Conservation (phyloP, 2,113 vertebrate genomes). For the Kryptolebias marmoratus region DNA sequence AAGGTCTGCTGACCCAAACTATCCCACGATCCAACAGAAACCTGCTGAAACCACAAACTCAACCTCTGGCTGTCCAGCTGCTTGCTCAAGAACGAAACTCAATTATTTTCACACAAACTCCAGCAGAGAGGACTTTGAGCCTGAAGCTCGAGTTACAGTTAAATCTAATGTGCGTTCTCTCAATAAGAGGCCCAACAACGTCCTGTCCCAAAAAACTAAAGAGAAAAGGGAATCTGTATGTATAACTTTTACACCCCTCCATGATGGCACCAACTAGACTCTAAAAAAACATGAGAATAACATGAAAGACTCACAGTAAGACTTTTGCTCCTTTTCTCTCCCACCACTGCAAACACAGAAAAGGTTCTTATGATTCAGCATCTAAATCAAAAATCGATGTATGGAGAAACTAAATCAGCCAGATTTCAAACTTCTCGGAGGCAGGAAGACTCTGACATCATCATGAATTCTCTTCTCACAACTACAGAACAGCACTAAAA, state of each 20-base stretch:
- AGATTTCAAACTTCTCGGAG: too few species aligned
- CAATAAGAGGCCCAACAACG: not conserved
- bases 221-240: too few species aligned
- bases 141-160: conserved; percentile 24
- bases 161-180: conserved; percentile 4
- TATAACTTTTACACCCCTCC: not conserved
- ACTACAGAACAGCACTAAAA: too few species aligned
- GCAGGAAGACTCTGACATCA: too few species aligned
- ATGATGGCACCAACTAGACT: not conserved
- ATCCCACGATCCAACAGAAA: conserved; percentile 75
- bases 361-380: too few species aligned
- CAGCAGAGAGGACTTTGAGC: conserved; percentile 39
- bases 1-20: conserved; percentile 55
- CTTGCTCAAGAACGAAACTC: conserved; percentile 43
- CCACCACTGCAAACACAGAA: too few species aligned
- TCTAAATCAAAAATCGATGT: too few species aligned
- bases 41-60: conserved; percentile 67
- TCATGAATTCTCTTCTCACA: too few species aligned
- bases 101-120: conserved; percentile 32
- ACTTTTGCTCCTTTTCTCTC: too few species aligned
- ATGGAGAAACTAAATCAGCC: too few species aligned
- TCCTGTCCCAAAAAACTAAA: not conserved
- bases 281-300: not conserved
- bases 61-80: conserved; percentile 72
- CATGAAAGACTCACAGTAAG: not conserved